phyloP scores from a whole-genome alignment of 2,113 vertebrate species.

The Megalops atlanticus region DNA sequence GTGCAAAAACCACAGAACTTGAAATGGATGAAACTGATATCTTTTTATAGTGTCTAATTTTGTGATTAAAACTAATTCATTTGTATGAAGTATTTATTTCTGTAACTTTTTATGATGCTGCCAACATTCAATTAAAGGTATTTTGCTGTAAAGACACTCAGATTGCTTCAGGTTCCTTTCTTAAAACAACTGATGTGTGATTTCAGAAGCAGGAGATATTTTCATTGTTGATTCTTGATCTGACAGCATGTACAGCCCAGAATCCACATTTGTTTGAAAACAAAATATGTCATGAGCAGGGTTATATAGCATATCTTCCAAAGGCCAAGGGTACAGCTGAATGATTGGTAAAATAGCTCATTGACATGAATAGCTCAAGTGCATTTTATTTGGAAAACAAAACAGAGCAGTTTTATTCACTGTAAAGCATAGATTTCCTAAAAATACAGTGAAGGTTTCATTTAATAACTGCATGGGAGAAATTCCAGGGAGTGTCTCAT shows the following conservation, averaged over 20 bases:
- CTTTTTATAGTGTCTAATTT: neutral
- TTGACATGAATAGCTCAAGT: neutral
- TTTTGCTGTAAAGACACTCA: neutral
- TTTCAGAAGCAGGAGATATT: no score
- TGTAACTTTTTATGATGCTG: neutral
- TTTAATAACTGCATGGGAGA: neutral
- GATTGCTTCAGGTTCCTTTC: neutral
- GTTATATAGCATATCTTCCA: no score
- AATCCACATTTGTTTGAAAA: no score
- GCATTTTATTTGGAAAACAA: constrained; percentile 11
- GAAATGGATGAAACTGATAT: neutral
- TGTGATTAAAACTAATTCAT: neutral
- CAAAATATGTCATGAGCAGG: no score
- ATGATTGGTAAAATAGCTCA: no score
- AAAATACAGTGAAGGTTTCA: neutral
- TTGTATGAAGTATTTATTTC: neutral
- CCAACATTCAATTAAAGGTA: constrained; percentile 1
- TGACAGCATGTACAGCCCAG: no score
- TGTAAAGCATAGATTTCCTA: neutral
- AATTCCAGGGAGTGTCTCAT: neutral
- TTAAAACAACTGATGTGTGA: no score
- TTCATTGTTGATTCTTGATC: no score
- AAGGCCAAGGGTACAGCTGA: no score
- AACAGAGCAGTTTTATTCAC: neutral
- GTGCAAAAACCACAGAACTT: neutral